Conservation (phyloP, 2,113 vertebrate genomes). For the Campylorhamphus procurvoides region DNA sequence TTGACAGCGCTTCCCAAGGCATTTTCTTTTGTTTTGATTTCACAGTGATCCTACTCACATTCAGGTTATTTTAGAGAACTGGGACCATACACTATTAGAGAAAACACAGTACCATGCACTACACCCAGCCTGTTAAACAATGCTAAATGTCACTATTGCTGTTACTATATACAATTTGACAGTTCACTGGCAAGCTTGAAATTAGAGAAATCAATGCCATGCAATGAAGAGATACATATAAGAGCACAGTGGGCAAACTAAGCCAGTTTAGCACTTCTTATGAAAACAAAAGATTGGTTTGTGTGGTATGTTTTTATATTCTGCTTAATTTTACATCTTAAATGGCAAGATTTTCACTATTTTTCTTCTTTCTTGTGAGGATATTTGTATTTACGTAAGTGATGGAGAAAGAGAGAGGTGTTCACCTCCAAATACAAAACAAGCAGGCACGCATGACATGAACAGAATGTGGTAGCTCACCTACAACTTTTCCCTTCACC, state of each 20-base stretch:
- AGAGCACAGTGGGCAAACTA: neutral
- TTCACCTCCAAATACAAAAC: neutral
- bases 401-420: neutral
- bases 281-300: neutral
- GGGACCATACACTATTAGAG: neutral
- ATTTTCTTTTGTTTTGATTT: neutral
- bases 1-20: neutral
- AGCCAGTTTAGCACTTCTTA: neutral
- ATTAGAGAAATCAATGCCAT: neutral
- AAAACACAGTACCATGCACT: neutral
- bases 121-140: neutral
- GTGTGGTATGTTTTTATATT: neutral
- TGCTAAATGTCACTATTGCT: neutral
- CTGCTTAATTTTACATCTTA: neutral
- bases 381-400: neutral
- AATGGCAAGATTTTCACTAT: neutral
- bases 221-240: neutral
- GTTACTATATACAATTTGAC: neutral
- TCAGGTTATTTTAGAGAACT: neutral
- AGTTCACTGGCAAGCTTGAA: neutral
- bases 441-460: fast-evolving
- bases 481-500: neutral
- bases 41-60: fast-evolving
- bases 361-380: neutral
- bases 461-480: neutral